phyloP scores from a whole-genome alignment of 2,113 vertebrate genomes.

The Mastomys natalensis region DNA sequence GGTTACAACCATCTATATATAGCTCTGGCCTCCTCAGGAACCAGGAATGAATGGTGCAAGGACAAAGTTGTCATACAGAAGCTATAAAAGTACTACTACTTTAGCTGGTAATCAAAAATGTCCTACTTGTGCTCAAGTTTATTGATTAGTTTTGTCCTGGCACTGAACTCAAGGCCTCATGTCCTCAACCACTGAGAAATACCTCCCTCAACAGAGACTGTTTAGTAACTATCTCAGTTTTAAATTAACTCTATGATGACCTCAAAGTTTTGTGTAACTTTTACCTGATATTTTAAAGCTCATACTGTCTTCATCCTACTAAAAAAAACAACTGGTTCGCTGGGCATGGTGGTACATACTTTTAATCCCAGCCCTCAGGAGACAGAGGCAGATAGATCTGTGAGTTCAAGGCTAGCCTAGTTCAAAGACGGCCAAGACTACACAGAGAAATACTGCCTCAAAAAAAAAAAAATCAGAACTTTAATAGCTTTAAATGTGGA shows the following conservation, averaged over 20 bases:
- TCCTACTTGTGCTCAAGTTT: not conserved
- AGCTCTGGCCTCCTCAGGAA: not conserved
- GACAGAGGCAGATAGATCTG: not conserved
- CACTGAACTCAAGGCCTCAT: not conserved
- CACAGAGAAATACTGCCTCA: not conserved
- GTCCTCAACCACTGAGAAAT: not conserved
- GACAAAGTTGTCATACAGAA: not conserved
- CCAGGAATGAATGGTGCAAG: not conserved
- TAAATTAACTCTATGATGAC: not conserved
- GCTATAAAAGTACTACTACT: not conserved
- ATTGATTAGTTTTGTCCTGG: not conserved
- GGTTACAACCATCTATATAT: not conserved
- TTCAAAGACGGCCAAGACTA: not conserved
- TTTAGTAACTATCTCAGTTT: not conserved
- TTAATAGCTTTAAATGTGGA: not conserved
- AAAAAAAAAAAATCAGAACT: no score
- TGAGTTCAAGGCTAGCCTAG: not conserved
- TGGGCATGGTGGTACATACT: not conserved
- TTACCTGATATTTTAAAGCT: not conserved
- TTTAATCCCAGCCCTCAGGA: not conserved
- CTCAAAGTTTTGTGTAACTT: not conserved
- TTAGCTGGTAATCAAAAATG: not conserved
- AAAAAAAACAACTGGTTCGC: not conserved
- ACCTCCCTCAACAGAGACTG: not conserved
- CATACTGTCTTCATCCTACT: not conserved